Conservation (phyloP, 2,113 vertebrate genomes). For the Synodontis membranacea region DNA sequence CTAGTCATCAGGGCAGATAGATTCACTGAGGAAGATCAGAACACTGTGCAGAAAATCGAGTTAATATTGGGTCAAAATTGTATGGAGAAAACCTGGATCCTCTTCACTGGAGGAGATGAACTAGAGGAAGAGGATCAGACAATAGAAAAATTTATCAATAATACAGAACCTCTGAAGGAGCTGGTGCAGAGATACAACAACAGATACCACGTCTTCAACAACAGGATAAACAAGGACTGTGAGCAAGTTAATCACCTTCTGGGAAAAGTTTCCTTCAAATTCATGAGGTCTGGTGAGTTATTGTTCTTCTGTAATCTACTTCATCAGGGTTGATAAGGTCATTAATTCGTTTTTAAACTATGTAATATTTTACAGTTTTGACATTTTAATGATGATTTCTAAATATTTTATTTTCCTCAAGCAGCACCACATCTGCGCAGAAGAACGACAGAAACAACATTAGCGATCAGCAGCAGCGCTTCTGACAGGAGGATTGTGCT, state of each 20-base stretch:
- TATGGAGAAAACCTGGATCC: slow-evolving; percentile 16
- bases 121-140: background rate
- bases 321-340: no score
- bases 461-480: no score
- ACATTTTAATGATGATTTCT: no score
- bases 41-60: background rate
- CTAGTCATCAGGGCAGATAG: background rate
- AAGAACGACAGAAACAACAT: no score
- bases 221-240: background rate
- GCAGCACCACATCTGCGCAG: no score
- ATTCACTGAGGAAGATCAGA: slow-evolving; percentile 8
- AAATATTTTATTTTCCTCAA: no score
- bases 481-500: background rate
- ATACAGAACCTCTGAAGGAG: background rate
- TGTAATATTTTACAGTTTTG: background rate
- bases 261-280: background rate
- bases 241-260: background rate
- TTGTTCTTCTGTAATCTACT: background rate
- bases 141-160: background rate
- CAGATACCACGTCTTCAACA: slow-evolving; percentile 33
- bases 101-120: slow-evolving; percentile 26
- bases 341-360: background rate
- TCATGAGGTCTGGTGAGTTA: background rate
- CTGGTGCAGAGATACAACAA: slow-evolving; percentile 11
- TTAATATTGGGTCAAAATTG: background rate